Conservation (phyloP, 2,888 invertebrate species). For the Pseudococcus jackbeardsleyi region DNA sequence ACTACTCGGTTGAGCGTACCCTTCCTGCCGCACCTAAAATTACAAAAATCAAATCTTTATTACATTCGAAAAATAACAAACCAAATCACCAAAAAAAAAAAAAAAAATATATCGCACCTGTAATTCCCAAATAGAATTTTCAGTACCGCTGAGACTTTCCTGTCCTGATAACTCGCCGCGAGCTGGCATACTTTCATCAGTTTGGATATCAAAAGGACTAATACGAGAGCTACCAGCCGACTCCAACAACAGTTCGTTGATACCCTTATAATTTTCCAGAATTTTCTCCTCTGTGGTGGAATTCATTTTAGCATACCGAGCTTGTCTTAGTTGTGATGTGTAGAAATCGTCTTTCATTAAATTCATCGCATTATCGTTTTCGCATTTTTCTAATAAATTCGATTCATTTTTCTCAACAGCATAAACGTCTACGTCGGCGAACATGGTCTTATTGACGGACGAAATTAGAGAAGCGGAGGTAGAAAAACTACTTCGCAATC, state of each 20-base stretch:
- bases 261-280: slow-evolving; percentile 3
- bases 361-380: not conserved
- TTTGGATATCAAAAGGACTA: slow-evolving; percentile 78
- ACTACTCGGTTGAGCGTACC: slow-evolving; percentile 23
- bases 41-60: not conserved
- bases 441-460: slow-evolving; percentile 56
- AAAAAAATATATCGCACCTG: slow-evolving; percentile 4
- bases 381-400: slow-evolving; percentile 3
- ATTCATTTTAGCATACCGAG: slow-evolving; percentile 42
- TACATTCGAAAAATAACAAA: not conserved
- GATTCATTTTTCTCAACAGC: slow-evolving; percentile 8
- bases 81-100: too few relatives aligned
- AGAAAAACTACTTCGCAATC: slow-evolving; percentile 49
- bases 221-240: slow-evolving; percentile 53
- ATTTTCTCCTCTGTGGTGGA: slow-evolving; percentile 8
- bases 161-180: slow-evolving; percentile 89
- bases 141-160: slow-evolving; percentile 79
- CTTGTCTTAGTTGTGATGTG: not conserved
- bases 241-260: not conserved
- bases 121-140: slow-evolving; percentile 77
- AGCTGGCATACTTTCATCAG: slow-evolving; percentile 90
- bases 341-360: slow-evolving; percentile 33
- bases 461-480: slow-evolving; percentile 59
- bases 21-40: slow-evolving; percentile 32
- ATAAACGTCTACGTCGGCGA: slow-evolving; percentile 55